Percentiles rank a stretch among this genome's conserved stretches.
Evolutionary conservation across 2,888 invertebrate species (phyloP).

Genomic region (Epicampocera succincta): DNA sequence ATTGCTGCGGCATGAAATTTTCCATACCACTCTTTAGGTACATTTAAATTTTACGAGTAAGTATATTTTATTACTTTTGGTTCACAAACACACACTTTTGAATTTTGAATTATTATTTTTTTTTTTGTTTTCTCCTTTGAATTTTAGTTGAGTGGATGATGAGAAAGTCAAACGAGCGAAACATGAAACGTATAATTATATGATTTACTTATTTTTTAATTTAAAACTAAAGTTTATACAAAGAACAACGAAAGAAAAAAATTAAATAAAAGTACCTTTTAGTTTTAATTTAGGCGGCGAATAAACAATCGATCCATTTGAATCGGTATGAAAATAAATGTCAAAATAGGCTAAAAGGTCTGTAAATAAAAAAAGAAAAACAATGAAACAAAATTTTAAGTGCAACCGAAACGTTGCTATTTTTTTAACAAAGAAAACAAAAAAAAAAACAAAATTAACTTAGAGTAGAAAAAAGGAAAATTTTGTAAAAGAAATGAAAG

Average conservation of each 20-base stretch:
- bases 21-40: not conserved
- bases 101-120: not conserved
- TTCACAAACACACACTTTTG: conserved; percentile 14
- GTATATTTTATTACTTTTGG: conserved; percentile 16
- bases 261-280: conserved; percentile 84
- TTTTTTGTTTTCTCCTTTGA: not conserved
- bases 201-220: conserved; percentile 7
- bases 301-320: conserved; percentile 85
- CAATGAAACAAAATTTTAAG: conserved; percentile 54
- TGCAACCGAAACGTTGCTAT: conserved; percentile 23
- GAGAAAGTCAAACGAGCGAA: not conserved
- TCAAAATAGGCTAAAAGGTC: conserved; percentile 88
- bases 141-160: not conserved
- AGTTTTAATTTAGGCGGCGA: conserved; percentile 87
- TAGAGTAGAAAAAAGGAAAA: conserved; percentile 1
- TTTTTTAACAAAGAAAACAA: conserved; percentile 15
- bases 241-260: conserved; percentile 2
- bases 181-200: not conserved
- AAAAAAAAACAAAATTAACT: conserved; percentile 23
- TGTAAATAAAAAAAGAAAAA: conserved; percentile 80
- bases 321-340: conserved; percentile 89
- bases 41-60: conserved; percentile 14
- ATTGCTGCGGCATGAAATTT: not conserved
- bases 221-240: not conserved
- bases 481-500: conserved; percentile 4